Conservation (phyloP, 2,888 invertebrate genomes). For the Biston stratarius region DNA sequence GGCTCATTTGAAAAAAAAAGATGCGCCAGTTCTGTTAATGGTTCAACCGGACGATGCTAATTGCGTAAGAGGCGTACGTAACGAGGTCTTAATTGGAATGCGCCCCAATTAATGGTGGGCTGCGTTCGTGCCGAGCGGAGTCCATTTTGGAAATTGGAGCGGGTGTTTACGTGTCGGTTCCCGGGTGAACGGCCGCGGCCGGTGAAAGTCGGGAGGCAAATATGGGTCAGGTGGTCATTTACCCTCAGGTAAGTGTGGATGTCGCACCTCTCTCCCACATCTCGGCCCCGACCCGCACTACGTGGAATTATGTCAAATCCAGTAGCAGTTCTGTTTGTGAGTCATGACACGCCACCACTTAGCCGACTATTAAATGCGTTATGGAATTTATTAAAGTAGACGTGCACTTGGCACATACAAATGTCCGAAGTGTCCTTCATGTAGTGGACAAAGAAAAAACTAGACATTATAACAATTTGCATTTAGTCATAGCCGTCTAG, state of each 20-base stretch:
- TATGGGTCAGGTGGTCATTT: slow-evolving; percentile 85
- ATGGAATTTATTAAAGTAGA: slow-evolving; percentile 41
- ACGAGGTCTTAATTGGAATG: slow-evolving; percentile 84
- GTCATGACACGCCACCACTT: slow-evolving; percentile 40
- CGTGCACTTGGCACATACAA: slow-evolving; percentile 41
- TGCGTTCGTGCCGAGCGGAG: slow-evolving; percentile 67
- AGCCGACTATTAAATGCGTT: slow-evolving; percentile 41
- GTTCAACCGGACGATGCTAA: slow-evolving; percentile 69
- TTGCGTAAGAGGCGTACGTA: slow-evolving; percentile 79
- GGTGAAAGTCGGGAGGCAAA: slow-evolving; percentile 80
- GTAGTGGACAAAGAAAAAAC: slow-evolving; percentile 32
- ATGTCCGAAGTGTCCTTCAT: slow-evolving; percentile 33
- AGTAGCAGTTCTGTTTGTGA: slow-evolving; percentile 46
- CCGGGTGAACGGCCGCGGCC: slow-evolving; percentile 82
- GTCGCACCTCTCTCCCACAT: slow-evolving; percentile 56
- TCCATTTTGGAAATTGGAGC: slow-evolving; percentile 78
- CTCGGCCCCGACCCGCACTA: slow-evolving; percentile 48
- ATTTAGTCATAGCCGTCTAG: slow-evolving; percentile 21
- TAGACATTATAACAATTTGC: slow-evolving; percentile 30
- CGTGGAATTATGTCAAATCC: slow-evolving; percentile 59
- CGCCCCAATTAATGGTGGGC: slow-evolving; percentile 81
- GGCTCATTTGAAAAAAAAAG: slow-evolving; percentile 57
- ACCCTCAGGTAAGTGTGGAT: slow-evolving; percentile 74
- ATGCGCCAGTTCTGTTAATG: slow-evolving; percentile 59
- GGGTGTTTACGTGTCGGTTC: slow-evolving; percentile 76